phyloP scores from a whole-genome alignment of 2,888 invertebrate species.

The Drosophila paranaensis region DNA sequence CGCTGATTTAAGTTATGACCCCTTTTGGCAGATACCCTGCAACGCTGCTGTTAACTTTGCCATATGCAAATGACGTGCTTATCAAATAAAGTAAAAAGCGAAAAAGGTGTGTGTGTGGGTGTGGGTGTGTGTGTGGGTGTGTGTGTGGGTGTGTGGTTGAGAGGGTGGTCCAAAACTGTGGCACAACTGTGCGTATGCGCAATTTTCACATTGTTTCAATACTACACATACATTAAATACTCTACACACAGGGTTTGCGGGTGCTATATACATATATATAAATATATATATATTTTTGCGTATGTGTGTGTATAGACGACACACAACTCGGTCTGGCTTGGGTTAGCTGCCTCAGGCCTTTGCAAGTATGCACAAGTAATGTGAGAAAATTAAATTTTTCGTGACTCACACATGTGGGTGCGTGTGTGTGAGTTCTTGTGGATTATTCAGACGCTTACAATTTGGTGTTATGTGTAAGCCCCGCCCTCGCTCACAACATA shows the following conservation, averaged over 20 bases:
- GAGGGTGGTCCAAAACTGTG: conserved; percentile 17
- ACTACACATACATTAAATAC: conserved; percentile 68
- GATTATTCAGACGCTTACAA: conserved; percentile 54
- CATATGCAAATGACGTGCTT: conserved; percentile 78
- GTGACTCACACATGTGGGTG: conserved; percentile 58
- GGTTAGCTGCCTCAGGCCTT: conserved; percentile 62
- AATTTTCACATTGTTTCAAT: conserved; percentile 80
- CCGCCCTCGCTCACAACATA: conserved; percentile 32
- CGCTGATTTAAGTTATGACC: conserved; percentile 60
- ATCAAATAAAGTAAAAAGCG: conserved; percentile 67
- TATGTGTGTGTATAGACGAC: neutral
- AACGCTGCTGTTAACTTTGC: conserved; percentile 54
- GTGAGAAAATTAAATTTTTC: conserved; percentile 79
- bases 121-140: no score
- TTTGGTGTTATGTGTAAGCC: conserved; percentile 37
- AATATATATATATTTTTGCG: no score
- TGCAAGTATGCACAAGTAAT: conserved; percentile 77
- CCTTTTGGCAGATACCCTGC: conserved; percentile 8
- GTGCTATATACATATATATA: neutral
- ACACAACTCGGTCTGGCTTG: conserved; percentile 10
- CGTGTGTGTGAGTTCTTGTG: conserved; percentile 28
- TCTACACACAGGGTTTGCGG: conserved; percentile 9
- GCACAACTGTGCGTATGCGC: conserved; percentile 74
- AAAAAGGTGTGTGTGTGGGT: neutral
- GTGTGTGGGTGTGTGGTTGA: neutral